Base-by-base conservation (phyloP, 2,113 vertebrate genomes). In the Thomomys bottae region DNA sequence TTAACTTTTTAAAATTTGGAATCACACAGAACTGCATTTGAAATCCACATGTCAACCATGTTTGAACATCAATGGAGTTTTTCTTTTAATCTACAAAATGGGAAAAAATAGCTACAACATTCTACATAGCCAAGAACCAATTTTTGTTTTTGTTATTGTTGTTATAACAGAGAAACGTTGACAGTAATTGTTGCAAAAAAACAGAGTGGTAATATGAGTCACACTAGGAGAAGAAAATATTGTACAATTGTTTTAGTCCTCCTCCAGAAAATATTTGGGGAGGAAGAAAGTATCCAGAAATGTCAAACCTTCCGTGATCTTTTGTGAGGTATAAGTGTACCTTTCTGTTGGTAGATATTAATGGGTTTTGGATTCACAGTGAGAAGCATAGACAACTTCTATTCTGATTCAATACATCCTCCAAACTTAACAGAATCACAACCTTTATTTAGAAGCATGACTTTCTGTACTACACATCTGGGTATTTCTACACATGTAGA, bases 401-500 rank as follows among this genome's bases (percentile, higher is more conserved):
- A 17, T 80, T 92, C 23, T 36, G 40, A 68, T 87, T 32, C 59
- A 84, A 17, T 79, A 7, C 67, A 87, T 90, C 90, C 79, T 87
- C 4, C 5, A 75, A 92, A 36, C 26, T 84, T 28, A 36, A 36
- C 4, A 49, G 72, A 78, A 40, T 84, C 23, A 30, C 64, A 78
- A 10, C 66, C 59, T 15, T 45, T n/a, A 75, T 71, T 38, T 24
- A 24, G 85, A 34, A n/a, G 38, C 36, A 57, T 61, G 38, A 76
- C 42, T 45, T 0, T 30, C 23, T 12, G 49, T 1, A 36, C 30
- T 7, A 32, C 1, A 36, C 42, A 88, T 78, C 76, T 84, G 63
- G 78, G 63, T 86, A 20, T 57, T 92, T 66, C 38, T 15, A 87
- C 92, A 84, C 63, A 91, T 83, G 76, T 91, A 78, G 57, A 80